Percentiles rank a stretch among this genome's conserved stretches.
phyloP scores from a whole-genome alignment of 2,113 vertebrate species.

The Onychostruthus taczanowskii region DNA sequence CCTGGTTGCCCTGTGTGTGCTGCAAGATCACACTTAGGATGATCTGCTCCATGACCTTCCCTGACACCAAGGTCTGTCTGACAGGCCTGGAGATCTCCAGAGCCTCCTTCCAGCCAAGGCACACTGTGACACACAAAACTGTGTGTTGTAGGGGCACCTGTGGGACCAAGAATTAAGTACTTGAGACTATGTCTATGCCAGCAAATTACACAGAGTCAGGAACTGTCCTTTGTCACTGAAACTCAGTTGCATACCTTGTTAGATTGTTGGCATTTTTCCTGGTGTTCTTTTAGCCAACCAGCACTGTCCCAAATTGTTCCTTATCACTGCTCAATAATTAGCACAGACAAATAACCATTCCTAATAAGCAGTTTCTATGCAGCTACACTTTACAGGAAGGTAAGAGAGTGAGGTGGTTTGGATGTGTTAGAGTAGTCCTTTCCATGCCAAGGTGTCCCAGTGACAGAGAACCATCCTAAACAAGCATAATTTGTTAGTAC shows the following conservation, averaged over 20 bases:
- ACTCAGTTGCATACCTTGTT: background rate
- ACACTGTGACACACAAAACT: background rate
- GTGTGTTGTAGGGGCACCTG: too few species aligned
- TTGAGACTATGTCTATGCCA: background rate
- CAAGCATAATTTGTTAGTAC: background rate
- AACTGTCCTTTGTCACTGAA: background rate
- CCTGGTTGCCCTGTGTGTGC: background rate
- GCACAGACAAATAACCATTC: background rate
- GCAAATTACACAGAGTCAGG: background rate
- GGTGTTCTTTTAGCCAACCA: background rate
- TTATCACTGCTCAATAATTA: background rate
- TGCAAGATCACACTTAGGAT: background rate
- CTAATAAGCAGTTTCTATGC: background rate
- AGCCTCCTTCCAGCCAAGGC: background rate
- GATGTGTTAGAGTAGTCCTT: background rate
- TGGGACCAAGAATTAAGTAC: background rate
- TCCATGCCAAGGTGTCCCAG: background rate
- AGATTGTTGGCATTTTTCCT: background rate
- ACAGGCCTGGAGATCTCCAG: background rate
- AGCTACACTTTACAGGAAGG: background rate
- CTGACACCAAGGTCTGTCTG: rapidly evolving
- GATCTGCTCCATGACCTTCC: background rate
- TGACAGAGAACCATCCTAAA: background rate
- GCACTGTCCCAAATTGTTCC: background rate
- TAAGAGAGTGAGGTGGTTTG: background rate